Conservation (phyloP, 1,140 invertebrate genomes). For the Pogonus chalceus region DNA sequence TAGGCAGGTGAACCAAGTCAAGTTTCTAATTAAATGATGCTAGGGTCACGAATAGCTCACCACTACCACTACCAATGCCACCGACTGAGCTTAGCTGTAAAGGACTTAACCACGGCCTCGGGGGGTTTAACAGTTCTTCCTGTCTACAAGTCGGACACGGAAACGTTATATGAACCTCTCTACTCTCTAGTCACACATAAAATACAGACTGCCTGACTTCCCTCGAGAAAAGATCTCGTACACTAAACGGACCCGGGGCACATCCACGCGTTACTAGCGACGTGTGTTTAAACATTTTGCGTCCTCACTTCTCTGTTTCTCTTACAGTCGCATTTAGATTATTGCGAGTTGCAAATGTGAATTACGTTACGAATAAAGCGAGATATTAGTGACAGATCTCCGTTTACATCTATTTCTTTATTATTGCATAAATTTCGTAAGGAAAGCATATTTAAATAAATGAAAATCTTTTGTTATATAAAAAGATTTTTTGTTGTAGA, state of each 20-base stretch:
- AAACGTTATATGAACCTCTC: neutral
- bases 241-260: slow-evolving; percentile 1
- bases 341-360: too few relatives aligned
- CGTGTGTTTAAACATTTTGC: slow-evolving; percentile 2
- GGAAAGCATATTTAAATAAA: too few relatives aligned
- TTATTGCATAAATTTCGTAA: too few relatives aligned
- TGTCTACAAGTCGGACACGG: neutral
- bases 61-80: neutral
- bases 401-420: too few relatives aligned
- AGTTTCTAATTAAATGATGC: slow-evolving; percentile 1
- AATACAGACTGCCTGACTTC: slow-evolving; percentile 1
- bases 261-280: neutral
- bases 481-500: too few relatives aligned
- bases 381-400: too few relatives aligned
- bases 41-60: neutral
- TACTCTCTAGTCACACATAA: slow-evolving; percentile 1
- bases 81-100: neutral
- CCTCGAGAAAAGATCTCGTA: neutral
- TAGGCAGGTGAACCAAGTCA: neutral
- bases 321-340: too few relatives aligned
- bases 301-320: too few relatives aligned
- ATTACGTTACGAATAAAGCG: too few relatives aligned
- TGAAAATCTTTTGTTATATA: too few relatives aligned
- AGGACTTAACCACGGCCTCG: neutral
- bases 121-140: slow-evolving; percentile 5